Percentiles rank a stretch among this genome's conserved stretches.
These are phyloP conservation scores for Pterocles orientalis DNA, from an alignment of 2,113 vertebrate genomes.

Conservation along the genomic window DNA sequence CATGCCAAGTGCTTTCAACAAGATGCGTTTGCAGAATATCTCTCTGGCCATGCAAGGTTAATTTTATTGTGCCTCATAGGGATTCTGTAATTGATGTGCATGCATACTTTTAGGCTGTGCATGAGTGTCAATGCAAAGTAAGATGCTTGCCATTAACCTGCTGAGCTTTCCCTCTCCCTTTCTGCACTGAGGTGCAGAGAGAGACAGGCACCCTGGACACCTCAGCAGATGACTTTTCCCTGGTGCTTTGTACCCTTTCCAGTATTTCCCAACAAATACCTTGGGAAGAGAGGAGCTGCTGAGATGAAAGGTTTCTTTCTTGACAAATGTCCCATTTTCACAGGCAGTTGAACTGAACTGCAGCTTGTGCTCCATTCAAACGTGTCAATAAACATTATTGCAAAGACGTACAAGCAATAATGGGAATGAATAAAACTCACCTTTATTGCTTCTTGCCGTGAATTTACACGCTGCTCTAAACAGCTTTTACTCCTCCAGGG, in stretches of 20 bases:
- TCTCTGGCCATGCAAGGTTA: conserved; percentile 61
- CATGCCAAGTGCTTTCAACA: not conserved
- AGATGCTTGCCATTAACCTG: conserved; percentile 35
- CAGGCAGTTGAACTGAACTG: conserved; percentile 82
- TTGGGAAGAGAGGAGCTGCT: conserved; percentile 59
- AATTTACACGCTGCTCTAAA: conserved; percentile 76
- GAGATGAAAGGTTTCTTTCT: conserved; percentile 76
- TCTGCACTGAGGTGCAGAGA: not conserved
- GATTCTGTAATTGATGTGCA: conserved; percentile 55
- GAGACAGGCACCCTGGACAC: not conserved
- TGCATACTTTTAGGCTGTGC: not conserved
- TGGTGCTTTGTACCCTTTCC: conserved; percentile 25
- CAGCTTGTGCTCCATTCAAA: conserved; percentile 79
- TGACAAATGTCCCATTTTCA: conserved; percentile 85
- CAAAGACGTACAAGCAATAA: conserved; percentile 81
- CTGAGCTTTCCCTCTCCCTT: conserved; percentile 12
- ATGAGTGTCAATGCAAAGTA: conserved; percentile 29
- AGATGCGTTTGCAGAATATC: conserved; percentile 7
- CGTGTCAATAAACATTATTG: conserved; percentile 86
- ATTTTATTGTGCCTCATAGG: conserved; percentile 66
- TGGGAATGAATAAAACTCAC: conserved; percentile 79
- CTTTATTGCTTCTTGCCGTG: conserved; percentile 79
- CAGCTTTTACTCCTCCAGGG: conserved; percentile 69
- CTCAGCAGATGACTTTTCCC: not conserved
- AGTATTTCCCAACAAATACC: conserved; percentile 56